Evolutionary conservation across 2,797 vertebrate species (phyloP).

Genomic region (Steatocranus sp.): DNA sequence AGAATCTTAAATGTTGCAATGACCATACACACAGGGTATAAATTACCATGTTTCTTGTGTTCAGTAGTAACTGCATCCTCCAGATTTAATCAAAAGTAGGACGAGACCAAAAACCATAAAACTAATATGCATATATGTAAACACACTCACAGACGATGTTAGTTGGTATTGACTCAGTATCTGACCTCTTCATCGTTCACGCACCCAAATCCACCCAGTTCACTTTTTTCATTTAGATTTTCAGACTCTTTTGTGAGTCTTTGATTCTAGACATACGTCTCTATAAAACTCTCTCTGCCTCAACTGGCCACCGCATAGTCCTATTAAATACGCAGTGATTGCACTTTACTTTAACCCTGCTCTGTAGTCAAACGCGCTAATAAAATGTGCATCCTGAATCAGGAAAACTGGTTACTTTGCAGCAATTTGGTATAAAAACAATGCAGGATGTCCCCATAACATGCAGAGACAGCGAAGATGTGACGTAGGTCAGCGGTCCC

Average conservation of each 20-base stretch:
- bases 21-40: no score
- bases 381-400: conserved; percentile 18
- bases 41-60: no score
- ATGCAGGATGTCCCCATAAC: background rate
- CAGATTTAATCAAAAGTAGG: no score
- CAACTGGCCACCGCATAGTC: conserved; percentile 33
- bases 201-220: background rate
- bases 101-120: no score
- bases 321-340: conserved; percentile 52
- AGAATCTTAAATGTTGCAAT: no score
- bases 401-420: conserved; percentile 6
- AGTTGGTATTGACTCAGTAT: no score
- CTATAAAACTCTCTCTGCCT: conserved; percentile 25
- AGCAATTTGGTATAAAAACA: background rate
- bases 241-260: conserved; percentile 21
- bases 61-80: no score
- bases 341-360: conserved; percentile 5
- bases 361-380: conserved; percentile 7
- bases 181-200: no score
- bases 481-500: background rate
- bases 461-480: background rate
- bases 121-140: no score
- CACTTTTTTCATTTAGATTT: background rate
- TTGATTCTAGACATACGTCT: background rate
- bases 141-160: no score